Evolutionary conservation across 2,113 vertebrate species (phyloP).

Genomic region (Catharus bicknelli): DNA sequence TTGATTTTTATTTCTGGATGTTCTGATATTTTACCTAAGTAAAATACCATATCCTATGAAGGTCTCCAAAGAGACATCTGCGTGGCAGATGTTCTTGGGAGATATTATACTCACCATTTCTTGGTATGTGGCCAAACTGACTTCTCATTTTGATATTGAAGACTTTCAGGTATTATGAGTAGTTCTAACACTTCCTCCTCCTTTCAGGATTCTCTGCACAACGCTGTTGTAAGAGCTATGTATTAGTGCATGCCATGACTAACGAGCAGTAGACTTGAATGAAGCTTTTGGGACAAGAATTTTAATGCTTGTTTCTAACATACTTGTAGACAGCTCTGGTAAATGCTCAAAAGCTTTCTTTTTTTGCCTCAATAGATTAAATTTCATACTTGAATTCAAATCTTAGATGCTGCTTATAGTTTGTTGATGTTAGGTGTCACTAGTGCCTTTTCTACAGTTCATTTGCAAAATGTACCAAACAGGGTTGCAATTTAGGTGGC

Average conservation of each 20-base stretch:
- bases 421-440: background rate
- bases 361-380: background rate
- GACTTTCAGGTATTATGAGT: background rate
- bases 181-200: background rate
- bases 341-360: background rate
- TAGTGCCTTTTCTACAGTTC: background rate
- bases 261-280: background rate
- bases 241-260: background rate
- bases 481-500: background rate
- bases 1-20: background rate
- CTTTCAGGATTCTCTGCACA: background rate
- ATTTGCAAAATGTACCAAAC: background rate
- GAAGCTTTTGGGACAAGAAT: background rate
- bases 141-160: background rate
- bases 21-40: background rate
- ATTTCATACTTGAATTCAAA: background rate
- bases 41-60: background rate
- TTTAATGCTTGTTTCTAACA: background rate
- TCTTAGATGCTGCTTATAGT: background rate
- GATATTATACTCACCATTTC: background rate
- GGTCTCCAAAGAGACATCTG: background rate
- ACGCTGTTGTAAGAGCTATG: background rate
- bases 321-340: background rate
- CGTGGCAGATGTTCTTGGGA: background rate
- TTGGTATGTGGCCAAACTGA: background rate